Conservation (phyloP, 1,140 invertebrate species). For the Melipona quadrifasciata region DNA sequence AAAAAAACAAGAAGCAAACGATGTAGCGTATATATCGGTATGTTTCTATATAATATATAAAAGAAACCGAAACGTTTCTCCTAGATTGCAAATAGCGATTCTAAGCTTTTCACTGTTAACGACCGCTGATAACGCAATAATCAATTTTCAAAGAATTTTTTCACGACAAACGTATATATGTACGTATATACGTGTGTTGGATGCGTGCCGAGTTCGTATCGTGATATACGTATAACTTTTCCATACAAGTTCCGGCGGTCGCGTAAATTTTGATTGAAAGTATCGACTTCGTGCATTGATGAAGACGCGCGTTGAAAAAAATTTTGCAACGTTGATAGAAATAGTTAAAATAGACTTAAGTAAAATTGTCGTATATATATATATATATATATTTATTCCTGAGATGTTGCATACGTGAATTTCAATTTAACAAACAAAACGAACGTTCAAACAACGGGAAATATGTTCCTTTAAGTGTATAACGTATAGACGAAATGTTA, state of each 20-base stretch:
- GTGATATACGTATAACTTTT: constrained; percentile 19
- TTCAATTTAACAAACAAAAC: neutral
- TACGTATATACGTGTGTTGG: neutral
- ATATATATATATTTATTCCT: too few relatives aligned
- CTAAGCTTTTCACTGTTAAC: neutral
- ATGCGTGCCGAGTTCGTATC: neutral
- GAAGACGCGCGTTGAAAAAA: too few relatives aligned
- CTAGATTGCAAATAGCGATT: neutral
- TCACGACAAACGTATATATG: neutral
- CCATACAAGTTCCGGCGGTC: constrained; percentile 20
- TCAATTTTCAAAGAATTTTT: too few relatives aligned
- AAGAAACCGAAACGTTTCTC: neutral
- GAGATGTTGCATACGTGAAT: neutral
- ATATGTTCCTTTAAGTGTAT: constrained; percentile 11
- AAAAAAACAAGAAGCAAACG: too few relatives aligned
- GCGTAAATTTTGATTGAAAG: neutral
- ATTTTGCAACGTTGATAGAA: neutral
- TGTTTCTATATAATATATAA: neutral
- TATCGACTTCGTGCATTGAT: neutral
- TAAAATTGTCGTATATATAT: neutral
- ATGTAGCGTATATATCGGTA: neutral
- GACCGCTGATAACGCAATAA: constrained; percentile 8
- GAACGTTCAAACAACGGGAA: neutral
- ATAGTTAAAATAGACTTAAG: neutral
- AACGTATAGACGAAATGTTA: neutral